These are phyloP conservation scores for Exephanes ischioxanthus DNA, from an alignment of 2,888 invertebrate species.

Conservation along the genomic window DNA sequence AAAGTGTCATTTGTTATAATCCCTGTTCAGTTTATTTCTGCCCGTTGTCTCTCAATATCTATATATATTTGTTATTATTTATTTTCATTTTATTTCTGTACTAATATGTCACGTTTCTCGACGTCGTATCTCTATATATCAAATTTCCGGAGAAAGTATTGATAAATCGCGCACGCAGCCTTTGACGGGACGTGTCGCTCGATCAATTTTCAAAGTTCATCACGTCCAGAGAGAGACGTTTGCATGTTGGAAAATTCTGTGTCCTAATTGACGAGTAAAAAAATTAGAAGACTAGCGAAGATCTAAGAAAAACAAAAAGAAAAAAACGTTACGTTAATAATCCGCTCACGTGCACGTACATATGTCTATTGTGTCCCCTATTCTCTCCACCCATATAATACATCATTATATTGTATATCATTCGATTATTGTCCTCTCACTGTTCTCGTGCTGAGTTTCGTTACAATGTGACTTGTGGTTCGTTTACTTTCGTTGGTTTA, in stretches of 20 bases:
- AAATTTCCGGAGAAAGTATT: slow-evolving; percentile 2
- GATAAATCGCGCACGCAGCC: slow-evolving; percentile 55
- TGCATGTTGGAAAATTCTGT: slow-evolving; percentile 14
- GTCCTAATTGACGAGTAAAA: background rate
- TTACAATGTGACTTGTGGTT: slow-evolving; percentile 83
- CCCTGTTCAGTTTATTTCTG: slow-evolving; percentile 66
- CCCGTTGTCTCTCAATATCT: slow-evolving; percentile 64
- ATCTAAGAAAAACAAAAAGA: background rate
- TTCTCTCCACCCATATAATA: slow-evolving; percentile 46
- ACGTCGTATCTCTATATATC: slow-evolving; percentile 29
- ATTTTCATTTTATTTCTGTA: background rate
- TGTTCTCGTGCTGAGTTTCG: slow-evolving; percentile 80
- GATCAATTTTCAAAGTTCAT: background rate
- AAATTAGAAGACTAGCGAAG: slow-evolving; percentile 22
- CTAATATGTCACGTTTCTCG: slow-evolving; percentile 5
- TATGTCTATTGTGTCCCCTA: slow-evolving; percentile 63
- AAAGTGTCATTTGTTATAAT: slow-evolving; percentile 62
- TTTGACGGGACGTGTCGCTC: slow-evolving; percentile 52
- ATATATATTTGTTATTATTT: slow-evolving; percentile 43
- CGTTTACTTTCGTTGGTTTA: slow-evolving; percentile 83
- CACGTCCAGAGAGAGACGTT: background rate
- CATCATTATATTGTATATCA: slow-evolving; percentile 72
- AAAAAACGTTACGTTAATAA: background rate
- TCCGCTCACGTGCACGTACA: slow-evolving; percentile 62
- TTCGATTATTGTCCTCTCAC: slow-evolving; percentile 80